Percentiles rank a stretch among this genome's conserved stretches.
Evolutionary conservation across 2,797 vertebrate species (phyloP).

Genomic region (Fistularia commersonii): DNA sequence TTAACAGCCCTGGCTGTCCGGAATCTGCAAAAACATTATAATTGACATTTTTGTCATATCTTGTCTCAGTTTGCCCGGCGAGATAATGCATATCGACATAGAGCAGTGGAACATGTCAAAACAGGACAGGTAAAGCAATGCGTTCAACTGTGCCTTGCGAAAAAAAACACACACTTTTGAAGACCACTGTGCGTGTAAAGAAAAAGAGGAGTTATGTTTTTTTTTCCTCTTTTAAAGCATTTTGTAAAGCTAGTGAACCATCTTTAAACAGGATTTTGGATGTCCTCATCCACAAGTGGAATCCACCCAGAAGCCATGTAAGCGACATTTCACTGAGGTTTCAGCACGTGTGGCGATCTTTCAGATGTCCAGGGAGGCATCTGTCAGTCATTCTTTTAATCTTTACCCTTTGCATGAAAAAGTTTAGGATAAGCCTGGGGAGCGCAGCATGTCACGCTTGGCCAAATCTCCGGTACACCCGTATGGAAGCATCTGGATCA

Average conservation of each 20-base stretch:
- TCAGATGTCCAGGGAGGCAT: conserved; percentile 35
- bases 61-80: conserved; percentile 13
- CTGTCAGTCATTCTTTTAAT: conserved; percentile 38
- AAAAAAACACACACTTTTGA: too few relatives aligned
- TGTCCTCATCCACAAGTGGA: too few relatives aligned
- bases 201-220: too few relatives aligned
- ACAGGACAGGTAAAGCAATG: too few relatives aligned
- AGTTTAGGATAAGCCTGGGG: conserved; percentile 54
- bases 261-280: conserved; percentile 3
- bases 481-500: conserved; percentile 43
- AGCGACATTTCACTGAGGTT: conserved; percentile 47
- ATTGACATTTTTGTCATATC: conserved; percentile 37
- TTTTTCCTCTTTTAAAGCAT: too few relatives aligned
- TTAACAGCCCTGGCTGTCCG: too few relatives aligned
- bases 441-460: conserved; percentile 40
- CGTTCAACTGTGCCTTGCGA: too few relatives aligned
- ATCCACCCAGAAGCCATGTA: too few relatives aligned
- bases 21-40: conserved; percentile 30
- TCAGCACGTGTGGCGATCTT: conserved; percentile 28
- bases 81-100: conserved; percentile 27
- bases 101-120: conserved; percentile 34
- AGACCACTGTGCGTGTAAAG: too few relatives aligned
- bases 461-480: conserved; percentile 29
- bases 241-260: too few relatives aligned
- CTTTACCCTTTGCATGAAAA: conserved; percentile 63